phyloP scores from a whole-genome alignment of 1,140 invertebrate species.

The Acromyrmex charruanus region DNA sequence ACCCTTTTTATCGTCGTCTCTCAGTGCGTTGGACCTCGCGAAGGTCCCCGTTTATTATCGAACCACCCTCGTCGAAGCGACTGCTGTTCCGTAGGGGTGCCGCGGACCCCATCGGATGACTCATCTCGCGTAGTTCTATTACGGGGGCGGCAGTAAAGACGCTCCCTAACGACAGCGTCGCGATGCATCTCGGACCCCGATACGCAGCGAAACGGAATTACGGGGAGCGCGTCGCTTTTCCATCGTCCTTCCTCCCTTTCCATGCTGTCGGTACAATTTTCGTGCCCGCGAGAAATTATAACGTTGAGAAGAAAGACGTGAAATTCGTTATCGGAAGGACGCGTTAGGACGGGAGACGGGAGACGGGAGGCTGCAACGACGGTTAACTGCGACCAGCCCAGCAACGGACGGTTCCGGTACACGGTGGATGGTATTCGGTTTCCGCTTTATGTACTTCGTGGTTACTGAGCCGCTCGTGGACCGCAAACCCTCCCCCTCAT shows the following conservation, averaged over 20 bases:
- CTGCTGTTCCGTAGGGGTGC: conserved; percentile 60
- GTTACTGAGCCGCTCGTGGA: conserved; percentile 75
- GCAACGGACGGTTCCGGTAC: conserved; percentile 61
- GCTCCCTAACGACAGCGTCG: conserved; percentile 22
- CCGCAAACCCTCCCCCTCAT: conserved; percentile 42
- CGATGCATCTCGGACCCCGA: conserved; percentile 40
- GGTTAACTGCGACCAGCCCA: conserved; percentile 56
- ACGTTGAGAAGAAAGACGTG: conserved; percentile 2
- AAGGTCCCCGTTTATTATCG: conserved; percentile 65
- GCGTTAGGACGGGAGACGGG: neutral
- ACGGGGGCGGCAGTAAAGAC: conserved; percentile 5
- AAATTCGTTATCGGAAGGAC: conserved; percentile 31
- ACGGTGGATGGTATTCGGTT: conserved; percentile 77
- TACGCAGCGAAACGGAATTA: conserved; percentile 48
- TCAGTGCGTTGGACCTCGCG: conserved; percentile 57
- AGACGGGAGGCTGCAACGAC: conserved; percentile 44
- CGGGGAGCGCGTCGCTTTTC: neutral
- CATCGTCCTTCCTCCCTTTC: neutral
- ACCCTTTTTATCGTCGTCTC: conserved; percentile 61
- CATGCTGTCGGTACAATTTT: conserved; percentile 37
- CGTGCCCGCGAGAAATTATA: conserved; percentile 42
- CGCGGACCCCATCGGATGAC: conserved; percentile 69
- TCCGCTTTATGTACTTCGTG: conserved; percentile 81
- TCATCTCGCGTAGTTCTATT: conserved; percentile 63
- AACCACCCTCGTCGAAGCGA: conserved; percentile 65